phyloP scores from a whole-genome alignment of 2,113 vertebrate species.

The Chitala chitala region DNA sequence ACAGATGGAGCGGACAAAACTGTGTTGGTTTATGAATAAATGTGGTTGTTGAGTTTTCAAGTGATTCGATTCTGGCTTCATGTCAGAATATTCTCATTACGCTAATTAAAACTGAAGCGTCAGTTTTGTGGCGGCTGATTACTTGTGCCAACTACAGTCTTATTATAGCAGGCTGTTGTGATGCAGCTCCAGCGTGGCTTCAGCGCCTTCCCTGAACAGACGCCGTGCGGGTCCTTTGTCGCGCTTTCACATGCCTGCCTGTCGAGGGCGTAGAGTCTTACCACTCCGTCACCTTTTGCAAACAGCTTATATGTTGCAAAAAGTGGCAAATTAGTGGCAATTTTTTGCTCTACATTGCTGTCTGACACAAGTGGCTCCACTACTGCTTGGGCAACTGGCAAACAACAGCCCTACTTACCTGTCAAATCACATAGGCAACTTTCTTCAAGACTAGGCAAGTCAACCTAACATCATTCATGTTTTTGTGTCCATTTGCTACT shows the following conservation, averaged over 20 bases:
- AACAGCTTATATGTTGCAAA: too few species aligned
- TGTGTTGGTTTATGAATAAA: not conserved
- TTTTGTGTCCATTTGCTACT: too few species aligned
- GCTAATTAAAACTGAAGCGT: constrained; percentile 12
- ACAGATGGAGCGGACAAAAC: not conserved
- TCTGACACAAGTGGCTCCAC: too few species aligned
- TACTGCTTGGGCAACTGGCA: too few species aligned
- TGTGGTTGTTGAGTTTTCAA: constrained; percentile 14
- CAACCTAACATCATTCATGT: not conserved
- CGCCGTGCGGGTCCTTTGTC: too few species aligned
- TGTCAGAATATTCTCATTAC: constrained; percentile 20
- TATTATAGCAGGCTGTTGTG: not conserved
- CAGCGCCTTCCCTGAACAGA: not conserved
- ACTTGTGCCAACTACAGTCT: not conserved
- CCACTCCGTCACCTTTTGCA: too few species aligned
- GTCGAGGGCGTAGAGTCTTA: too few species aligned
- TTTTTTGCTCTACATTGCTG: too few species aligned
- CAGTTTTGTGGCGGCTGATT: constrained; percentile 3
- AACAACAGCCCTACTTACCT: not conserved
- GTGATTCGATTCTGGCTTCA: constrained; percentile 13
- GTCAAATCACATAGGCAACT: too few species aligned
- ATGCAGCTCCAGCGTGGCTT: not conserved
- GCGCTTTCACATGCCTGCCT: too few species aligned
- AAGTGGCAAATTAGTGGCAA: too few species aligned
- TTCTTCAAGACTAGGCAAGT: not conserved